Conservation (phyloP, 2,797 vertebrate genomes). For the Sebastes kiyomatsui region DNA sequence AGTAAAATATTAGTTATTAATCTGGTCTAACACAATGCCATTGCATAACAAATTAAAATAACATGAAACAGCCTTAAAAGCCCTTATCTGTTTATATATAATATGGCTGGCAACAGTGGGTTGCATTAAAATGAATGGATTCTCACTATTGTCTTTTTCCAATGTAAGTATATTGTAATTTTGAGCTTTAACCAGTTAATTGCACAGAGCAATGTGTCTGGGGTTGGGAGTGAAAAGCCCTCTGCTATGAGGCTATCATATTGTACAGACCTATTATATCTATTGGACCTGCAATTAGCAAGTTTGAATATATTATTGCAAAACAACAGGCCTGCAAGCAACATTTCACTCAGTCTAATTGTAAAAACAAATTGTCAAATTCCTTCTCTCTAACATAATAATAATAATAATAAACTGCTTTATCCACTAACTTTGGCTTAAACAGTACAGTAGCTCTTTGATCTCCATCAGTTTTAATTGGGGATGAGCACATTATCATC, state of each 20-base stretch:
- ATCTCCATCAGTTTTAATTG: conserved; percentile 16
- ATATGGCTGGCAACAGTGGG: background rate
- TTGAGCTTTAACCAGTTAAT: background rate
- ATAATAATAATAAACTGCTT: background rate
- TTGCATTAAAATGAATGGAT: background rate
- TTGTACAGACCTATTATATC: background rate
- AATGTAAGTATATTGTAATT: background rate
- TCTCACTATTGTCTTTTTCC: background rate
- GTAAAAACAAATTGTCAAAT: background rate
- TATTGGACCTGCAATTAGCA: background rate
- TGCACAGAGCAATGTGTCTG: background rate
- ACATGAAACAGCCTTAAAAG: background rate
- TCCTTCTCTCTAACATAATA: background rate
- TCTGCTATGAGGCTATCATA: background rate
- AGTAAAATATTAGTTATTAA: background rate
- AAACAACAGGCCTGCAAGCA: background rate
- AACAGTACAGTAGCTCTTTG: background rate
- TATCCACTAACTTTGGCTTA: background rate
- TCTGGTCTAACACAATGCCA: background rate
- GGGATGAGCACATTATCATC: background rate
- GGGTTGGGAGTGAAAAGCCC: background rate
- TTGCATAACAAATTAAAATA: background rate
- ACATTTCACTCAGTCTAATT: background rate
- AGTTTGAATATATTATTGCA: background rate
- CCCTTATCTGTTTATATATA: background rate